These are phyloP conservation scores for Zophobas morio DNA, from an alignment of 1,140 invertebrate species.

Conservation along the genomic window DNA sequence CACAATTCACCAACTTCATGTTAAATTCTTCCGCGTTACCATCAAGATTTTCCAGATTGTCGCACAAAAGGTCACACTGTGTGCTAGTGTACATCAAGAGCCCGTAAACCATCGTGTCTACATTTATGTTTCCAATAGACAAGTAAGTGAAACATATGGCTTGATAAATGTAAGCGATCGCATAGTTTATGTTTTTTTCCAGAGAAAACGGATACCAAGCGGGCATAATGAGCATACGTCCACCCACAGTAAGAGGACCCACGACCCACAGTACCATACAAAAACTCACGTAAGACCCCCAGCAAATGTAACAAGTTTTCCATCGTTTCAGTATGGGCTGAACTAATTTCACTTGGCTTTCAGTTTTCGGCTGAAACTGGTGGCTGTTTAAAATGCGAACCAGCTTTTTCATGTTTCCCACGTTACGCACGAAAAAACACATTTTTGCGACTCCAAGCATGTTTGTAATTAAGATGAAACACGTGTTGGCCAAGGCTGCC, in stretches of 20 bases:
- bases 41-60: neutral
- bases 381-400: neutral
- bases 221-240: neutral
- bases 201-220: constrained; percentile 14
- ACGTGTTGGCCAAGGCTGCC: constrained; percentile 3
- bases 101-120: neutral
- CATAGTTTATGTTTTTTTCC: neutral
- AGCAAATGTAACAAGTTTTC: neutral
- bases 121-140: constrained; percentile 3
- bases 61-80: too few relatives aligned
- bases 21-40: neutral
- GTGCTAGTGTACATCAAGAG: neutral
- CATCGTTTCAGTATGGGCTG: neutral
- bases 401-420: constrained; percentile 1
- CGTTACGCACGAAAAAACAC: neutral
- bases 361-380: neutral
- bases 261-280: constrained; percentile 5
- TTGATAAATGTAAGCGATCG: constrained; percentile 8
- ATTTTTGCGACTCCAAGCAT: constrained; percentile 8
- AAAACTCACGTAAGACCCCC: neutral
- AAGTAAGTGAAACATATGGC: neutral
- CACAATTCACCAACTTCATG: neutral
- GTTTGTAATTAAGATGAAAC: constrained; percentile 8
- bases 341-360: neutral
- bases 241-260: neutral